phyloP scores from a whole-genome alignment of 2,113 vertebrate species.

The Brachypteracias leptosomus region DNA sequence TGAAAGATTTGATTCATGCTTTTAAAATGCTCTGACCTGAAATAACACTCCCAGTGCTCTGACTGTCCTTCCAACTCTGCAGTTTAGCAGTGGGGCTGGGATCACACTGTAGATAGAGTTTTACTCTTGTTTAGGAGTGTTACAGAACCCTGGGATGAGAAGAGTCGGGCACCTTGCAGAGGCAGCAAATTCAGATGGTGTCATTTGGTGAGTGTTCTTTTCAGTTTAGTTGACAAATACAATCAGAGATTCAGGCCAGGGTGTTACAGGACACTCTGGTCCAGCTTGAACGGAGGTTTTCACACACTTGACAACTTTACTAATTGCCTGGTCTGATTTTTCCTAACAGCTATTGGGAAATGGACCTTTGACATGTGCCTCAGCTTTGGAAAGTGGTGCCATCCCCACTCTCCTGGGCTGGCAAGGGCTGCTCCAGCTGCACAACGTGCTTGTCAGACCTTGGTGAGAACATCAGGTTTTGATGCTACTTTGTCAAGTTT shows the following conservation, averaged over 20 bases:
- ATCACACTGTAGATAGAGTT: neutral
- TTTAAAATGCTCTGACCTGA: neutral
- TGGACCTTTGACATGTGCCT: neutral
- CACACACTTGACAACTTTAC: neutral
- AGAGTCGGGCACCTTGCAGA: neutral
- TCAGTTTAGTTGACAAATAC: neutral
- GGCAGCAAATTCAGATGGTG: neutral
- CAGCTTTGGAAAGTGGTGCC: neutral
- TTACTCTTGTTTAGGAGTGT: neutral
- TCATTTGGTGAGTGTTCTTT: neutral
- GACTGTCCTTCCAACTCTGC: neutral
- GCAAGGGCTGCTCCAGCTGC: neutral
- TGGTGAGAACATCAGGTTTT: neutral
- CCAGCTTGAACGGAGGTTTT: neutral
- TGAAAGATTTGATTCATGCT: neutral
- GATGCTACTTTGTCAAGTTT: neutral
- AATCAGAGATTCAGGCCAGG: neutral
- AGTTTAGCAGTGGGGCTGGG: neutral
- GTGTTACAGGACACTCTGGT: neutral
- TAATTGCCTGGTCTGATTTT: neutral
- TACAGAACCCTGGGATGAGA: neutral
- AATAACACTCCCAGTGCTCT: neutral
- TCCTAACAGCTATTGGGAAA: neutral
- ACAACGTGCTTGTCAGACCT: neutral
- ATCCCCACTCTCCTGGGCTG: neutral